Conservation (phyloP, 2,113 vertebrate genomes). For the Leuciscus idus region DNA sequence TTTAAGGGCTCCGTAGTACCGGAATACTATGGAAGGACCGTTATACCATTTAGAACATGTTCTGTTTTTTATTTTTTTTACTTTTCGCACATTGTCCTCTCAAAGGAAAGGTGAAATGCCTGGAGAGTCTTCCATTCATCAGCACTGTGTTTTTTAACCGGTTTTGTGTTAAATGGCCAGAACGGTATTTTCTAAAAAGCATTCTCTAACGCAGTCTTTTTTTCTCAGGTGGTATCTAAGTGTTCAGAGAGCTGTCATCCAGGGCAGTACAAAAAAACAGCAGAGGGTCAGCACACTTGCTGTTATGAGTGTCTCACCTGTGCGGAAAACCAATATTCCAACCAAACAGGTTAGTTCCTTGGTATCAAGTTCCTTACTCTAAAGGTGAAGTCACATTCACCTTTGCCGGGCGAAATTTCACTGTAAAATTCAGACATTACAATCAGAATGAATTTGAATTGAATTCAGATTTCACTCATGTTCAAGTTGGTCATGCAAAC, state of each 20-base stretch:
- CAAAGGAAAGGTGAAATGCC: no score
- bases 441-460: no score
- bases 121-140: neutral
- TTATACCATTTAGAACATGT: neutral
- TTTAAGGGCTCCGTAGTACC: neutral
- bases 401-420: no score
- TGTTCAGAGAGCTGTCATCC: slow-evolving; percentile 83
- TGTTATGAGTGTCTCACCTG: slow-evolving; percentile 87
- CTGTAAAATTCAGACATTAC: no score
- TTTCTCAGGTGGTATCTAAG: slow-evolving; percentile 79
- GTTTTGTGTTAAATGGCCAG: neutral
- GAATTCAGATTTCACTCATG: no score
- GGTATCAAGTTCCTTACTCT: neutral
- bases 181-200: neutral
- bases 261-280: slow-evolving; percentile 85
- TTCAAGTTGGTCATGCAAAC: no score
- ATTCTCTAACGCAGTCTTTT: neutral
- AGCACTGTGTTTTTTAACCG: neutral
- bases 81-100: neutral
- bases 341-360: slow-evolving; percentile 75
- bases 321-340: slow-evolving; percentile 85
- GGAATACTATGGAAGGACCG: neutral
- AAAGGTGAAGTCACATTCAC: neutral
- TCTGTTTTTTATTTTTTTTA: neutral
- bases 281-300: slow-evolving; percentile 83